Conservation (phyloP, 2,113 vertebrate genomes). For the Protobothrops flavoviridis region DNA sequence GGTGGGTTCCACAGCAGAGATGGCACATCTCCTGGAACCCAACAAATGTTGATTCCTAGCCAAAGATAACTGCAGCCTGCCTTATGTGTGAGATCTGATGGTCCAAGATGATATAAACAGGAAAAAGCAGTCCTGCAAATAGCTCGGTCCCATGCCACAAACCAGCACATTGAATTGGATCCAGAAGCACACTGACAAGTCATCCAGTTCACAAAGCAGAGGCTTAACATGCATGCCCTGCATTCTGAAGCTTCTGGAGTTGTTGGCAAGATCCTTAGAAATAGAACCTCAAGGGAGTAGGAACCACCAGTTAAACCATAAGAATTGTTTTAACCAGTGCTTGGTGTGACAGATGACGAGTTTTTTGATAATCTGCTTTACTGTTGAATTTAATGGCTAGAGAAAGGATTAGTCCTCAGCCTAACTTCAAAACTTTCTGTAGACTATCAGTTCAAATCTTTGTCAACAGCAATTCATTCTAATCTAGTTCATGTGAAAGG, state of each 20-base stretch:
- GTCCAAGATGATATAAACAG: neutral
- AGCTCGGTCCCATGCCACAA: neutral
- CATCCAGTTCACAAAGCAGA: neutral
- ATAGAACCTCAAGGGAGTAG: neutral
- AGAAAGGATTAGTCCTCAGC: neutral
- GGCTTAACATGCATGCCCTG: neutral
- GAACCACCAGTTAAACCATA: neutral
- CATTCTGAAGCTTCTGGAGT: neutral
- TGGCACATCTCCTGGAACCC: neutral
- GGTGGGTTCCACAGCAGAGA: neutral
- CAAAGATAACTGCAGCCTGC: neutral
- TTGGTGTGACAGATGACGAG: neutral
- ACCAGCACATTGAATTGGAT: neutral
- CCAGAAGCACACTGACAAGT: neutral
- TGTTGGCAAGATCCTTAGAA: neutral
- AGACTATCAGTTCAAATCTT: neutral
- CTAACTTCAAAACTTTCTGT: neutral
- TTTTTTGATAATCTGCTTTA: neutral
- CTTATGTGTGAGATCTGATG: neutral
- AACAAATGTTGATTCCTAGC: neutral
- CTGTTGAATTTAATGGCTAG: neutral
- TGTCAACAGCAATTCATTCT: neutral
- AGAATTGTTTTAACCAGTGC: neutral
- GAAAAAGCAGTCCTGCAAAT: neutral
- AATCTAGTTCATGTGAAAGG: neutral